Evolutionary conservation across 2,888 invertebrate genomes (phyloP), one percentile per base, ranked within the genome.

Genomic region (Sclerodermus sp.): DNA sequence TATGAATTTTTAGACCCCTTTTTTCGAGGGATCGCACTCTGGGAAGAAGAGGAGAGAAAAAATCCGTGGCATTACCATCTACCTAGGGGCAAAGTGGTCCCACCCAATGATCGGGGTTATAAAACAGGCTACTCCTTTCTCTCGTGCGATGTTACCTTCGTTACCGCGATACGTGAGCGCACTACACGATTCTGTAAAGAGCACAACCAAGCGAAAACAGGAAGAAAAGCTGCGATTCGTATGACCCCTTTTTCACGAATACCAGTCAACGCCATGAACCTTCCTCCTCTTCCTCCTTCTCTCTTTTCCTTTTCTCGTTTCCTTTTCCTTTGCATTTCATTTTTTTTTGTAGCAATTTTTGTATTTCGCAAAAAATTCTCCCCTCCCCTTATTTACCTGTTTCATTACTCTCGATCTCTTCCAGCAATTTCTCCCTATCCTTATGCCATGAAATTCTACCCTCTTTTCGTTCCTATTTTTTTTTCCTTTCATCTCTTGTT

Each of bases 101-200:
- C 38, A 38, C 16, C 38, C 38, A 34, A 34, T 34, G 34, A 34
- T 34, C 34, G 34, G 14, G 34, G n/a, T 34, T 34, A 34, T 34
- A 34, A 6, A 34, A 34, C 34, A 10, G 34, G 34, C 14, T 34
- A 34, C 34, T 34, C 34, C 34, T 14, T 13, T 12, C 39, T 12
- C 39, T 16, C 14, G 4, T 14, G 16, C 29, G 29, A n/a, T 8
- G 38, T 43, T 48, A 55, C 55, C 60, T 62, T 62, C 58, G 55
- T 64, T 64, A 62, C 44, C 52, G 39, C 39, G 14, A 41, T 56
- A 62, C 64, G 63, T 62, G 62, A 51, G 45, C 50, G 45, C 46
- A 55, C 55, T 62, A 54, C 58, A 23, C 48, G 44, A 57, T 53
- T 43, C 10, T 37, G 46, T 10, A 30, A 31, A 34, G 34, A n/a